Evolutionary conservation across 1,140 invertebrate species (phyloP), one percentile per base, ranked within the genome.

Genomic region (roundworm (Caenorhabditis elegans)): DNA sequence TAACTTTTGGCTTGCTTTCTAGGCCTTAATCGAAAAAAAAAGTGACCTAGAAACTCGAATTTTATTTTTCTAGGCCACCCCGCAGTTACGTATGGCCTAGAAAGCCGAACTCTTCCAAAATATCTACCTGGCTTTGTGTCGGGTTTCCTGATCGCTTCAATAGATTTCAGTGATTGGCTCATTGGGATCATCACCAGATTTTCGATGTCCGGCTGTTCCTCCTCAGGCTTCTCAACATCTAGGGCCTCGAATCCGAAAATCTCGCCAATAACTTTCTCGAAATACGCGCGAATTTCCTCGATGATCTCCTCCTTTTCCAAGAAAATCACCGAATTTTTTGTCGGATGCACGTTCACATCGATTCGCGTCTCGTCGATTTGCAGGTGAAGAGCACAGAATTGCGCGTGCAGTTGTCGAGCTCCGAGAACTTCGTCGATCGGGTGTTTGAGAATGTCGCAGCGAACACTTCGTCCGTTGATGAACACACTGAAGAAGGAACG

Each of bases 271-370:
- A 70, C n/a, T 11, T 70, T 70, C 34, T 70, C 60, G 10, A 70
- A 70, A 70, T 70, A 70, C 34, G 82, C 22, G 8, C 85, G 86
- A 79, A 87, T 86, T 22, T 80, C 53, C 19, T 87, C 86, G 31
- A 88, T 85, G 47, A 87, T 86, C 6, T 70, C 43, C 26, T 88
- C 85, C 65, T 88, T 78, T 65, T 87, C 78, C 13, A 87, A 55
- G 78, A 87, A 87, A 49, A 87, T 53, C 28, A 87, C 86, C 0
- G 65, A 51, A 28, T 46, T 26, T 49, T 87, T 87, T 13, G 86
- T 86, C 13, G 86, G 86, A 55, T 87, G 86, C 8, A 87, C 87
- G 79, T 87, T 87, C 0, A 87, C 86, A 82, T 87, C 86, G 13
- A 87, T 83, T 49, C 82, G 24, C 6, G 53, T 22, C 13, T 86